Evolutionary conservation across 2,113 vertebrate species (phyloP).

Genomic region (Saimiri boliviensis): DNA sequence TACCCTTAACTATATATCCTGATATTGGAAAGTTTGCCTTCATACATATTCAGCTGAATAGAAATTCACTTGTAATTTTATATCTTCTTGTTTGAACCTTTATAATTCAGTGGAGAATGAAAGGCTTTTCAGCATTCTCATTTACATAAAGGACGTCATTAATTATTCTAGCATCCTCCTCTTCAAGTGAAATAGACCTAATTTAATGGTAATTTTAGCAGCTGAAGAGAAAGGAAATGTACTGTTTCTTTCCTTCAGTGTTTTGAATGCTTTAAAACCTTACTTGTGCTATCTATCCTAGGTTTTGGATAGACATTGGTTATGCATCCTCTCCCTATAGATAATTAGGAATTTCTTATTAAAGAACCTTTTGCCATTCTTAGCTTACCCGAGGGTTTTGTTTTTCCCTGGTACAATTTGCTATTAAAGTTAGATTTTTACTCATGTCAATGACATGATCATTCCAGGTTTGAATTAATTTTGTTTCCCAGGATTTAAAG

Average conservation of each 20-base stretch:
- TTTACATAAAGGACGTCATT: slow-evolving; percentile 45
- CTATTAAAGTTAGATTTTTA: slow-evolving; percentile 20
- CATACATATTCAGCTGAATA: slow-evolving; percentile 15
- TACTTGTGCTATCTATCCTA: background rate
- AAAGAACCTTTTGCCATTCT: background rate
- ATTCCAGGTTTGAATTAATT: slow-evolving; percentile 30
- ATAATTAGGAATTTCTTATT: background rate
- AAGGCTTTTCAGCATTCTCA: slow-evolving; percentile 37
- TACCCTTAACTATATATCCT: background rate
- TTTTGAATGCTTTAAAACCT: slow-evolving; percentile 23
- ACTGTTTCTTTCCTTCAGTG: background rate
- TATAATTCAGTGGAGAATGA: slow-evolving; percentile 42
- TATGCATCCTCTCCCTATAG: background rate
- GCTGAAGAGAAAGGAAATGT: background rate
- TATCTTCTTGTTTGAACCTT: slow-evolving; percentile 51
- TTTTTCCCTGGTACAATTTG: background rate
- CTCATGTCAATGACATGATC: slow-evolving; percentile 27
- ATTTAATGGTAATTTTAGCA: slow-evolving; percentile 30
- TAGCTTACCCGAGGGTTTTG: slow-evolving; percentile 1
- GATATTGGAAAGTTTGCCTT: slow-evolving; percentile 57
- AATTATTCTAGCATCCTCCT: slow-evolving; percentile 36
- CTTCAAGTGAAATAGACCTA: slow-evolving; percentile 16
- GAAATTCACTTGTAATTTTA: slow-evolving; percentile 53
- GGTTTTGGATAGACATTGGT: background rate
- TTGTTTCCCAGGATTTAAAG: slow-evolving; percentile 29